Base-by-base conservation (phyloP, 2,888 invertebrate genomes). In the Therioaphis trifolii region DNA sequence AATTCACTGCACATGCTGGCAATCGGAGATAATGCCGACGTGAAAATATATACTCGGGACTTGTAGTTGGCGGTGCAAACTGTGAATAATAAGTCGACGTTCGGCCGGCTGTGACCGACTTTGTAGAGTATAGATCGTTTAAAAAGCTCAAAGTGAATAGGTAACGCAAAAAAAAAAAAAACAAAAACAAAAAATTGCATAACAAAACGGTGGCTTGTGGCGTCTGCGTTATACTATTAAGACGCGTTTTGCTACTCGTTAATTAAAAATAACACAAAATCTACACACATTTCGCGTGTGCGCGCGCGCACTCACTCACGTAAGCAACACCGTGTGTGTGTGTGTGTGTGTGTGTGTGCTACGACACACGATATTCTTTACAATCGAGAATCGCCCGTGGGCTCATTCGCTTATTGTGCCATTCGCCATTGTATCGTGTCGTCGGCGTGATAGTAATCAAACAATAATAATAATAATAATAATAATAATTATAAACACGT, bases 351-450 rank as follows among this genome's bases (percentile, higher is more conserved):
- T 7, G 35, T 35, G 35, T 35, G 35, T 35, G 35, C 35, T 5
- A 3, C 35, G 4, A 49, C 46, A 72, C 18, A 5, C 29, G 49
- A 52, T 72, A 14, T 49, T 29, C 12, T 72, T 72, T 72, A 52
- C 52, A 52, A 72, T 72, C 52, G 35, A 52, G 52, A 72, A 52
- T 35, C n/a, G n/a, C 52, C 72, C 14, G 11, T n/a, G 0, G 55
- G 74, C 35, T 21, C 55, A 55, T 74, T 74, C 74, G 40, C 55
- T 74, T 15, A 55, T 74, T 74, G 74, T 74, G 21, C 55, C 55
- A 55, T 24, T 40, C 27, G 71, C 35, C 7, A 35, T 35, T 35
- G 7, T 35, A 35, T 35, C 7, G 7, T 35, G 7, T 35, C 7
- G 35, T 35, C 35, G 35, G 7, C 35, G 35, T 35, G 35, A 35